A percentile compares a stretch with the other conserved stretches of the same genome.
Evolutionary conservation across 2,113 vertebrate genomes (phyloP).

Genomic region (Addax nasomaculatus): DNA sequence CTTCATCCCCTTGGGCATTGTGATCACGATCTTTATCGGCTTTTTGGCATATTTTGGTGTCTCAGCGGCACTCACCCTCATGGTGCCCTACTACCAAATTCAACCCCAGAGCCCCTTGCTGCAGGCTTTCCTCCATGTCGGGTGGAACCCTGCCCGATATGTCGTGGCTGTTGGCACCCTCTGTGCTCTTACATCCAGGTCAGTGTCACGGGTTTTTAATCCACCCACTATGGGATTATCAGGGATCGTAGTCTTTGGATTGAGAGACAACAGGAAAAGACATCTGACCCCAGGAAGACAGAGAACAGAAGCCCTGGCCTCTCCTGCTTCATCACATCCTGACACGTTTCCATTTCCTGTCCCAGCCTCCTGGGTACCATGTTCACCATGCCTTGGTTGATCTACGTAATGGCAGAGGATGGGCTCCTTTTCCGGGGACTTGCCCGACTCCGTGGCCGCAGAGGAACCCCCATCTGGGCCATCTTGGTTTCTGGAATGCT

Average conservation of each 20-base stretch:
- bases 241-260: neutral
- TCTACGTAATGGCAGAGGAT: neutral
- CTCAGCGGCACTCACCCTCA: conserved; percentile 89
- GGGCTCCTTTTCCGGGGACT: neutral
- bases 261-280: neutral
- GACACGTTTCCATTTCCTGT: neutral
- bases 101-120: conserved; percentile 87
- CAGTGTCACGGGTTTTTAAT: neutral
- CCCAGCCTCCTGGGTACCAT: neutral
- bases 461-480: neutral
- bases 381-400: neutral
- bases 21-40: conserved; percentile 89
- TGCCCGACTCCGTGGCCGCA: neutral
- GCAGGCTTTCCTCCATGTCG: conserved; percentile 85
- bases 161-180: conserved; percentile 89
- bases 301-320: neutral
- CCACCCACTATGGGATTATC: conserved; percentile 24
- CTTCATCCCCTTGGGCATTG: conserved; percentile 90
- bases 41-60: conserved; percentile 92
- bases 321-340: neutral
- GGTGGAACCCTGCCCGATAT: conserved; percentile 88
- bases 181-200: conserved; percentile 94
- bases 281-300: neutral
- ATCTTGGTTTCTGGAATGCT: neutral
- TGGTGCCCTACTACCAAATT: conserved; percentile 92